Conservation (phyloP, 2,888 invertebrate species). For the Lottia gigantea region DNA sequence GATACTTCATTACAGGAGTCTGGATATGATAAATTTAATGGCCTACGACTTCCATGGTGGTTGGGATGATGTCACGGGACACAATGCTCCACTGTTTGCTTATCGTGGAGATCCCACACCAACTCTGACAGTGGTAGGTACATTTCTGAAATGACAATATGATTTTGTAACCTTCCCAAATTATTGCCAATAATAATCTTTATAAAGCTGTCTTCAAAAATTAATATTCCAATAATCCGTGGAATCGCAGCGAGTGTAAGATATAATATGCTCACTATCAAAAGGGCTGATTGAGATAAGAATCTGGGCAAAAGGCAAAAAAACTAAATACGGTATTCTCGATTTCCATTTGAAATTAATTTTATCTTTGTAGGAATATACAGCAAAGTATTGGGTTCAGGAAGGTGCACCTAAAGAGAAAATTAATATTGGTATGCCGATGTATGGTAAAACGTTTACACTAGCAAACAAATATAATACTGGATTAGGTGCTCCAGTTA, state of each 20-base stretch:
- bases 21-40: conserved; percentile 56
- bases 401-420: conserved; percentile 91
- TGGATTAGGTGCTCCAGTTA: conserved; percentile 37
- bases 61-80: conserved; percentile 56
- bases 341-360: too few species aligned
- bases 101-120: conserved; percentile 12
- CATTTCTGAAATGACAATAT: too few species aligned
- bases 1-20: conserved; percentile 29
- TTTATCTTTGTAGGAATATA: conserved; percentile 43
- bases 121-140: conserved; percentile 20
- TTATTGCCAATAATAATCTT: too few species aligned
- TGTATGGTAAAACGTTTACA: conserved; percentile 91
- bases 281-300: too few species aligned
- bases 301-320: too few species aligned
- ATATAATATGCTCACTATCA: too few species aligned
- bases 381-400: conserved; percentile 34
- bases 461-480: conserved; percentile 73
- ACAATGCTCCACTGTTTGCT: conserved; percentile 54
- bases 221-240: too few species aligned
- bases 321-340: too few species aligned
- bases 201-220: too few species aligned
- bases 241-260: too few species aligned
- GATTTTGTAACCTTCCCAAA: too few species aligned
- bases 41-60: conserved; percentile 58
- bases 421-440: conserved; percentile 93